Evolutionary conservation across 2,888 invertebrate species (phyloP).

Genomic region (Stramonita haemastoma): DNA sequence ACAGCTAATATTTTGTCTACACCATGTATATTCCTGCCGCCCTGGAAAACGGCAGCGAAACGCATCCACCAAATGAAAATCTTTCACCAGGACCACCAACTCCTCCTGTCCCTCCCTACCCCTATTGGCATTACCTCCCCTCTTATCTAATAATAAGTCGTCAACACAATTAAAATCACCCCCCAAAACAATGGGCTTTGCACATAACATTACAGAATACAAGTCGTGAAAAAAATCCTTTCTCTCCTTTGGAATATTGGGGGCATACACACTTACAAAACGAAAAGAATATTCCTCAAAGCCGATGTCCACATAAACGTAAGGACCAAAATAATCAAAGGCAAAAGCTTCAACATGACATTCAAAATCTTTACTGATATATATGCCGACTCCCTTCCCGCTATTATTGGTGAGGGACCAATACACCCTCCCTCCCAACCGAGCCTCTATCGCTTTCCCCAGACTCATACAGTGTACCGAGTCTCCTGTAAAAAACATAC

Average conservation of each 20-base stretch:
- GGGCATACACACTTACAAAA: not conserved
- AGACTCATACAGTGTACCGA: too few species aligned
- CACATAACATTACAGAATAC: not conserved
- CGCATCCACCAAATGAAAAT: not conserved
- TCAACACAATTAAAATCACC: constrained; percentile 5
- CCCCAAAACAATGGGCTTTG: not conserved
- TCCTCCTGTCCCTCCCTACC: not conserved
- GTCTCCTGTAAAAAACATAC: too few species aligned
- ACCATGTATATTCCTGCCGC: not conserved
- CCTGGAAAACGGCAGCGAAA: not conserved
- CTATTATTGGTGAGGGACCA: not conserved
- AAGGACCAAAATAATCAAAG: not conserved
- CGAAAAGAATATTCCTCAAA: not conserved
- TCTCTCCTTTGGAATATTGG: not conserved
- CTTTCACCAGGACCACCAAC: not conserved
- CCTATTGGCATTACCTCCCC: not conserved
- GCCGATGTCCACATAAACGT: not conserved
- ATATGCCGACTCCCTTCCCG: not conserved
- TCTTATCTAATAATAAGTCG: not conserved
- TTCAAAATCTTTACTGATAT: not conserved
- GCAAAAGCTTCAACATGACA: not conserved
- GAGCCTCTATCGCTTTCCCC: too few species aligned
- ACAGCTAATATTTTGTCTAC: not conserved
- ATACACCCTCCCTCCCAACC: constrained; percentile 17
- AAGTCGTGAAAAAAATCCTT: not conserved